phyloP scores from a whole-genome alignment of 2,797 vertebrate species.

The Macropus fuliginosus region DNA sequence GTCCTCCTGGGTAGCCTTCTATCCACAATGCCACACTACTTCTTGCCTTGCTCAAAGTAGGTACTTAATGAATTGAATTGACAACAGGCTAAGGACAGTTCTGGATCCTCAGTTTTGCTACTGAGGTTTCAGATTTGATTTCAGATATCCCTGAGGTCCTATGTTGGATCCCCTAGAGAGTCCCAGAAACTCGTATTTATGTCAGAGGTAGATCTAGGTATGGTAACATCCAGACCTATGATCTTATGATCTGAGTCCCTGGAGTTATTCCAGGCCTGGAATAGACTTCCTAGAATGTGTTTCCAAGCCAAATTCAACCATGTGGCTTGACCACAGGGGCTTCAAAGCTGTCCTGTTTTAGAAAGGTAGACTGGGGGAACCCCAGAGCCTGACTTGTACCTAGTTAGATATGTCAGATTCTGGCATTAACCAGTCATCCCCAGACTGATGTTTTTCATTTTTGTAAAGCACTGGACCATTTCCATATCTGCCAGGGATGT shows the following conservation, averaged over 20 bases:
- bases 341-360: neutral
- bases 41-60: neutral
- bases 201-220: neutral
- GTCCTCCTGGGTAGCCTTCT: neutral
- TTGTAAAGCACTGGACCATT: neutral
- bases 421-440: neutral
- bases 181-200: neutral
- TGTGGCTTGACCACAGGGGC: neutral
- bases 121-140: neutral
- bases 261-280: neutral
- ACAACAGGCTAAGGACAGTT: neutral
- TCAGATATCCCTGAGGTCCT: neutral
- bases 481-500: constrained; percentile 24
- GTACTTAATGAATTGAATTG: neutral
- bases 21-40: neutral
- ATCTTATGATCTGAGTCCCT: neutral
- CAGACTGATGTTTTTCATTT: neutral
- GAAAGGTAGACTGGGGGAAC: neutral
- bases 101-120: neutral
- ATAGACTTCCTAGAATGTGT: neutral
- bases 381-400: neutral
- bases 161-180: neutral
- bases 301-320: neutral
- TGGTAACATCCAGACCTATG: neutral
- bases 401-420: neutral